Conservation (phyloP, 2,888 invertebrate genomes). For the Thalpophila matura region DNA sequence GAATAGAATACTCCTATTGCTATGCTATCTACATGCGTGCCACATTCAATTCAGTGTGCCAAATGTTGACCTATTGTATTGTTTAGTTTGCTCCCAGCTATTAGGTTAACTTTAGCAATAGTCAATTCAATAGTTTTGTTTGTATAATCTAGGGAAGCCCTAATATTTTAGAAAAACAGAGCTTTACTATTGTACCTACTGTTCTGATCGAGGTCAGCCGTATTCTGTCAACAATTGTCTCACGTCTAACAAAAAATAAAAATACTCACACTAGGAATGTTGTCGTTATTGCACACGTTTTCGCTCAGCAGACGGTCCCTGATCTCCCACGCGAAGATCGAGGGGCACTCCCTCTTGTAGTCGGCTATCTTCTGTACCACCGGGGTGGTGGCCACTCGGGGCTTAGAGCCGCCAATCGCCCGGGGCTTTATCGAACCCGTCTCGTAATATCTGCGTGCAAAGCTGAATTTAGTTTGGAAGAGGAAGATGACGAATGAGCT, state of each 20-base stretch:
- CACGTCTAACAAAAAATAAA: conserved; percentile 17
- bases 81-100: not conserved
- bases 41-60: not conserved
- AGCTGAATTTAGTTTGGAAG: conserved; percentile 86
- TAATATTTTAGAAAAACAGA: not conserved
- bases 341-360: conserved; percentile 99
- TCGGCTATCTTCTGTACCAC: conserved; percentile 99
- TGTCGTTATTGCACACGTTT: conserved; percentile 99
- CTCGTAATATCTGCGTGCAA: conserved; percentile 97
- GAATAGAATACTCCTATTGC: not conserved
- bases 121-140: no score
- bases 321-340: conserved; percentile 99
- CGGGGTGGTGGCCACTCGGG: conserved; percentile 97
- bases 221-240: no score
- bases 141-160: not conserved
- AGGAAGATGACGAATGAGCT: conserved; percentile 59
- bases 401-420: conserved; percentile 99
- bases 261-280: conserved; percentile 98
- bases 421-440: conserved; percentile 99
- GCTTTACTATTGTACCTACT: no score
- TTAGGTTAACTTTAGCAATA: not conserved
- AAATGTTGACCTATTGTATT: not conserved
- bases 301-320: conserved; percentile 98
- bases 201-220: no score
- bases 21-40: not conserved